Evolutionary conservation across 2,797 vertebrate genomes (phyloP).

Genomic region (Furcifer pardalis): DNA sequence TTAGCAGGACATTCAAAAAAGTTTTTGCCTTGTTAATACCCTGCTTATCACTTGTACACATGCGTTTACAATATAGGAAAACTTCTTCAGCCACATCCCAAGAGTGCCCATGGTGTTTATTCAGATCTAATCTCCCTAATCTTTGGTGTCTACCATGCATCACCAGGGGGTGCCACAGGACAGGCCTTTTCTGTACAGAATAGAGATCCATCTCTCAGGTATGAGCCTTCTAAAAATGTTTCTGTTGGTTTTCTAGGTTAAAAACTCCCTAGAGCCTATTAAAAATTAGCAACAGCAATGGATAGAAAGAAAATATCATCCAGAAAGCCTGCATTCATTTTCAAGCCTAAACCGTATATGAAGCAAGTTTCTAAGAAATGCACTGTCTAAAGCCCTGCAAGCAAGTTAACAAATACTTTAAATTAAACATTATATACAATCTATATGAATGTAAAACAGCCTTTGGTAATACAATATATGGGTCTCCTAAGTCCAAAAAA

Average conservation of each 20-base stretch:
- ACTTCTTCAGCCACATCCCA: not conserved
- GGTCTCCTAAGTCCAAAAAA: not conserved
- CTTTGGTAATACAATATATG: not conserved
- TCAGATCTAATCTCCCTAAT: slow-evolving; percentile 13
- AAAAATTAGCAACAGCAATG: slow-evolving; percentile 11
- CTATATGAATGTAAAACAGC: not conserved
- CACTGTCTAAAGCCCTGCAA: not conserved
- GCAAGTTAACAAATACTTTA: not conserved
- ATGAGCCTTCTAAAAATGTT: not conserved
- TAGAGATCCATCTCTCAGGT: not conserved
- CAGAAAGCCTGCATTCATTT: not conserved
- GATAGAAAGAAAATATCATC: not conserved
- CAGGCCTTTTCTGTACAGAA: slow-evolving; percentile 3
- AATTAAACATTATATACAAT: not conserved
- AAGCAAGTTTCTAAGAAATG: not conserved
- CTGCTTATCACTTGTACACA: slow-evolving; percentile 5
- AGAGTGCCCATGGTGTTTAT: accelerated
- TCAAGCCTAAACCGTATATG: not conserved
- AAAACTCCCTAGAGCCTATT: not conserved
- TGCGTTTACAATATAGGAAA: slow-evolving; percentile 20
- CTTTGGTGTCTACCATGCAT: not conserved
- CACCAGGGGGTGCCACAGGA: slow-evolving; percentile 55
- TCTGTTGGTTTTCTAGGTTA: slow-evolving; percentile 14
- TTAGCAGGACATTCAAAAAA: slow-evolving; percentile 16
- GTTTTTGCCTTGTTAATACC: not conserved